A percentile compares a stretch with the other conserved stretches of the same genome.
Conservation (phyloP, 2,888 invertebrate genomes). For the Craniophora ligustri region DNA sequence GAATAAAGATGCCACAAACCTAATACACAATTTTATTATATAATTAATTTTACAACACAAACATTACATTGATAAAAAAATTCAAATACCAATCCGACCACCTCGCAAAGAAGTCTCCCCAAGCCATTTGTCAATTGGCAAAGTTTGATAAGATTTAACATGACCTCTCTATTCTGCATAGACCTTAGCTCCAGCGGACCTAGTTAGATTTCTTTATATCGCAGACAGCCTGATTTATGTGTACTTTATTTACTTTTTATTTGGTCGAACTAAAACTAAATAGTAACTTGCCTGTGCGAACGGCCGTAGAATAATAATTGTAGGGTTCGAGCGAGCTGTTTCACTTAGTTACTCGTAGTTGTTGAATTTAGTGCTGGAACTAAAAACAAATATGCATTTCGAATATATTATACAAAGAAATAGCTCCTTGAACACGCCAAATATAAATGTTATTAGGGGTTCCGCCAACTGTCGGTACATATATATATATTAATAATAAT, state of each 20-base stretch:
- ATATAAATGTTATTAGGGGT: too few species aligned
- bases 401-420: constrained; percentile 26
- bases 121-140: constrained; percentile 28
- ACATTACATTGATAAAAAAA: constrained; percentile 10
- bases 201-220: constrained; percentile 50
- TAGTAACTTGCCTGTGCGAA: constrained; percentile 36
- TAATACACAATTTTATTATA: too few species aligned
- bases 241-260: constrained; percentile 51
- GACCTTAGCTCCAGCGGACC: constrained; percentile 21
- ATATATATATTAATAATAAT: too few species aligned
- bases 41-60: too few species aligned
- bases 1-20: too few species aligned
- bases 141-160: constrained; percentile 16
- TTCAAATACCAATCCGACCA: constrained; percentile 37
- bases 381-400: constrained; percentile 31
- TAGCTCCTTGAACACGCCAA: too few species aligned
- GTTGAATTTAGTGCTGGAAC: constrained; percentile 37
- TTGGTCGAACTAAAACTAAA: constrained; percentile 49
- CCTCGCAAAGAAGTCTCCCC: constrained; percentile 23
- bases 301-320: constrained; percentile 48
- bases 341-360: constrained; percentile 28
- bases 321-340: constrained; percentile 34
- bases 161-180: constrained; percentile 22
- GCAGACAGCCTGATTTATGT: constrained; percentile 56
- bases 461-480: too few species aligned